A percentile compares a stretch with the other conserved stretches of the same genome.
Evolutionary conservation across 2,113 vertebrate genomes (phyloP).

Genomic region (Grammomys dolichurus): DNA sequence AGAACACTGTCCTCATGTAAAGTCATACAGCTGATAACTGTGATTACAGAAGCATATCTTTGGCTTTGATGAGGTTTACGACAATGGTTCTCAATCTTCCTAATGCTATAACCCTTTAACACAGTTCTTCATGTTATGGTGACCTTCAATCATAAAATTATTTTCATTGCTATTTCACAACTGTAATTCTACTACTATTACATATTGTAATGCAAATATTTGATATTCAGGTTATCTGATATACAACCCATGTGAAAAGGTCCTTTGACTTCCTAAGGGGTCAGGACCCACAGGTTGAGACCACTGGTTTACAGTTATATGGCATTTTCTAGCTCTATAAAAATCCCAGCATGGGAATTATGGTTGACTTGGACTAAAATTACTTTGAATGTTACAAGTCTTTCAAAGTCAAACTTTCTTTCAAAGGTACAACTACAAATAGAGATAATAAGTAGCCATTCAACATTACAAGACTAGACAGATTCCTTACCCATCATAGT

Average conservation of each 20-base stretch:
- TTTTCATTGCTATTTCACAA: not conserved
- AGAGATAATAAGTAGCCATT: not conserved
- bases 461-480: not conserved
- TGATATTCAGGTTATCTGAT: not conserved
- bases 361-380: not conserved
- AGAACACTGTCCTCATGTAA: not conserved
- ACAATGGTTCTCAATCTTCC: not conserved
- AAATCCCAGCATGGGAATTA: not conserved
- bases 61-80: not conserved
- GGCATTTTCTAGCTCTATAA: not conserved
- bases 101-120: not conserved
- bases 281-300: not conserved
- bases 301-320: not conserved
- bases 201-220: not conserved
- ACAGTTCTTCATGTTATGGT: not conserved
- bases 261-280: not conserved
- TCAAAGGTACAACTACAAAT: not conserved
- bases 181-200: not conserved
- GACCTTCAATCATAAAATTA: not conserved
- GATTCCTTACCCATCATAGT: not conserved
- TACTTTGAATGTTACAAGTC: not conserved
- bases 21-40: not conserved
- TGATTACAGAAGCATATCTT: not conserved
- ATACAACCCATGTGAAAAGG: not conserved
- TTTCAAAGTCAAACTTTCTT: conserved; percentile 37